Conservation (phyloP, 2,888 invertebrate genomes). For the Nomada hirtipes region DNA sequence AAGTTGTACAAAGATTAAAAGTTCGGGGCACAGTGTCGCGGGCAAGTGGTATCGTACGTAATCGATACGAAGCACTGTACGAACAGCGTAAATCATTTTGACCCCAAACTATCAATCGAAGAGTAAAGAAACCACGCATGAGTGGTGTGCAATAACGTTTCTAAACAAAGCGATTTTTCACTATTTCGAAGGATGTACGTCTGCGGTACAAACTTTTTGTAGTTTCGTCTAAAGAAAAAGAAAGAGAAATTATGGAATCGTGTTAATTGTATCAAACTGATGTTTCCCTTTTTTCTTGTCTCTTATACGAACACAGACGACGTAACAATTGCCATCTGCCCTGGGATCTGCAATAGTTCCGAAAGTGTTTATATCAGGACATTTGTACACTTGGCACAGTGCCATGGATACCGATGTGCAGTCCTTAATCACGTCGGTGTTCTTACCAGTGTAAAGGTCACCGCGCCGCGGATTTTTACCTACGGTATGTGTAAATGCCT, state of each 20-base stretch:
- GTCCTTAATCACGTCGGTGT: conserved; percentile 98
- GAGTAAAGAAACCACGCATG: background rate
- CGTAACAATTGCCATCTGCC: conserved; percentile 94
- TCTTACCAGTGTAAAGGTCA: conserved; percentile 92
- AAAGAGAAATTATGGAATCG: background rate
- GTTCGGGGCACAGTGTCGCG: background rate
- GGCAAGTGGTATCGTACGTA: background rate
- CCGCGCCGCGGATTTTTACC: conserved; percentile 94
- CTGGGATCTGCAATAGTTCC: conserved; percentile 97
- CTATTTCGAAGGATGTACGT: background rate
- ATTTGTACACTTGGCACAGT: conserved; percentile 96
- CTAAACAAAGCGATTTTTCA: background rate
- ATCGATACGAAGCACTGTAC: conserved; percentile 2
- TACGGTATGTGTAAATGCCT: conserved; percentile 89
- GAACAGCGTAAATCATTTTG: conserved; percentile 5
- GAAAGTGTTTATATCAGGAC: conserved; percentile 97
- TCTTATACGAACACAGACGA: conserved; percentile 87
- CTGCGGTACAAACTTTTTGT: too few species aligned
- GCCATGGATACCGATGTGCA: conserved; percentile 95
- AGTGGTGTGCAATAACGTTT: too few species aligned
- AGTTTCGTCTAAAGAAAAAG: too few species aligned
- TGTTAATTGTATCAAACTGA: background rate
- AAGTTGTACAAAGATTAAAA: conserved; percentile 2
- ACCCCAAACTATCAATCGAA: background rate
- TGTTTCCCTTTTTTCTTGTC: background rate